Evolutionary conservation across 1,140 invertebrate species (phyloP).

Genomic region (Procambarus clarkii): DNA sequence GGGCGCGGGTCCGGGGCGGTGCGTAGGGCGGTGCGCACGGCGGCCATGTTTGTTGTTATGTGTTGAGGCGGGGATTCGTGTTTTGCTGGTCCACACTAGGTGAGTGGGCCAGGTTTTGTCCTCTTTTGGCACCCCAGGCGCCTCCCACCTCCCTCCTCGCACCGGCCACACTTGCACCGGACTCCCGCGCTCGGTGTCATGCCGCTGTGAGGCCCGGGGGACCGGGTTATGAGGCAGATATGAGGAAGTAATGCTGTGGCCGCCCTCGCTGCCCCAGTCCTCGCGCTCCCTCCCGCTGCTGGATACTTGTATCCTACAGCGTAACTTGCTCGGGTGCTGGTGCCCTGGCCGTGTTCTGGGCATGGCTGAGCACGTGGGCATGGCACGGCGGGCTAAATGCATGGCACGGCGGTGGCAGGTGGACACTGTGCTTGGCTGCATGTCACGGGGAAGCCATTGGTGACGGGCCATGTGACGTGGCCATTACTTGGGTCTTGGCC

Average conservation of each 20-base stretch:
- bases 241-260: neutral
- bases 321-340: no score
- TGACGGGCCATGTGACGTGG: no score
- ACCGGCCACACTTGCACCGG: neutral
- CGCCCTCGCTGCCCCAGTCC: neutral
- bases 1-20: slow-evolving; percentile 3
- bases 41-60: slow-evolving; percentile 61
- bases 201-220: neutral
- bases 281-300: neutral
- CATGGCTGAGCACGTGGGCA: no score
- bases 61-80: slow-evolving; percentile 57
- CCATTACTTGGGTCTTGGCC: no score
- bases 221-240: neutral
- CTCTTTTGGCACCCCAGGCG: neutral
- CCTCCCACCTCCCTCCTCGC: neutral
- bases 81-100: slow-evolving; percentile 33
- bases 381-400: no score
- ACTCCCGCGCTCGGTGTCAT: neutral
- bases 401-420: no score
- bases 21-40: slow-evolving; percentile 39
- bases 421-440: no score
- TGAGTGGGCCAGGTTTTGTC: neutral
- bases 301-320: neutral
- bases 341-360: no score
- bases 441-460: no score